These are phyloP conservation scores for Nothobranchius kuhntae DNA, from an alignment of 2,113 vertebrate species.

Conservation along the genomic window DNA sequence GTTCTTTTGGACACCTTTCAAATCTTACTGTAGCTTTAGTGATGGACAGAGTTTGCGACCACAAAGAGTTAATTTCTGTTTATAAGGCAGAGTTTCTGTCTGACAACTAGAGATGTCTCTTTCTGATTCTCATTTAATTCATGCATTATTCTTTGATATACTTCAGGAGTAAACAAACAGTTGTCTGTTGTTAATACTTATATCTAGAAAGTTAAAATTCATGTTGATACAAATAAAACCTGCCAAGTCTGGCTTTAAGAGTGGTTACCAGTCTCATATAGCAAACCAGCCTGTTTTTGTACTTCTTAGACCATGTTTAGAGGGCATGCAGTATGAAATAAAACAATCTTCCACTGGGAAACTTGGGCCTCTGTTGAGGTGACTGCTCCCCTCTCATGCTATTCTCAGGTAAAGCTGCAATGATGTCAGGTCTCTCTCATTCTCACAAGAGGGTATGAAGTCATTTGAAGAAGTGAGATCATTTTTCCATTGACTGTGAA, in stretches of 20 bases:
- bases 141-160: neutral
- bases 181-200: neutral
- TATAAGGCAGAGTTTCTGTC: no score
- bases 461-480: slow-evolving; percentile 79
- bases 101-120: no score
- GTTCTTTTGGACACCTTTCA: no score
- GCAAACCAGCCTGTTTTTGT: slow-evolving; percentile 28
- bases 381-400: slow-evolving; percentile 30
- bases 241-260: neutral
- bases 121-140: neutral
- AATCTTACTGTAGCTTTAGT: no score
- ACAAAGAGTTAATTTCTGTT: no score
- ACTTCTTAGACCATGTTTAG: neutral
- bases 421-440: slow-evolving; percentile 65
- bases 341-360: slow-evolving; percentile 49
- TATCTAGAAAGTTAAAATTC: neutral
- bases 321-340: slow-evolving; percentile 36
- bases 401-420: slow-evolving; percentile 57
- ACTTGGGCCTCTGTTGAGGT: neutral
- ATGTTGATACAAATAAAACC: neutral
- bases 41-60: no score
- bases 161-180: neutral
- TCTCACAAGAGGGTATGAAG: slow-evolving; percentile 63
- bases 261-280: neutral
- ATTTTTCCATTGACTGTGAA: slow-evolving; percentile 77